These are phyloP conservation scores for Mus spicilegus DNA, from an alignment of 2,113 vertebrate species.

Conservation along the genomic window DNA sequence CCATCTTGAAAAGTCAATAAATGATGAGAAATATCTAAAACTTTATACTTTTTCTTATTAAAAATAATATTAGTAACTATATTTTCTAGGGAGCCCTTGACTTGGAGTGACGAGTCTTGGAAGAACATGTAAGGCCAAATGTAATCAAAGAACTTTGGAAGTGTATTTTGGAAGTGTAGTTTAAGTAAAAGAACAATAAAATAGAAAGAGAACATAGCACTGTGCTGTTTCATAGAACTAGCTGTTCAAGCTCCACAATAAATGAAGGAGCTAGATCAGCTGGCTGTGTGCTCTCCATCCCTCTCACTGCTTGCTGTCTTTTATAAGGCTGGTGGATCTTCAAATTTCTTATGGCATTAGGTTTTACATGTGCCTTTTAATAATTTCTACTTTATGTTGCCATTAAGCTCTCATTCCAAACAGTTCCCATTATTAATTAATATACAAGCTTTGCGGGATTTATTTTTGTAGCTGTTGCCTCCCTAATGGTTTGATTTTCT, in stretches of 20 bases:
- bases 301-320: background rate
- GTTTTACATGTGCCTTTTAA: constrained; percentile 58
- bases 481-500: constrained; percentile 78
- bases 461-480: constrained; percentile 78
- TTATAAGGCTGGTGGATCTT: background rate
- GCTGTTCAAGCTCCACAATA: background rate
- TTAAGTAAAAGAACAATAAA: background rate
- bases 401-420: constrained; percentile 63
- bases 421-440: constrained; percentile 61
- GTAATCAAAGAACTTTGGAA: background rate
- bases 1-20: background rate
- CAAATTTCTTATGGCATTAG: constrained; percentile 25
- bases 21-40: constrained; percentile 26
- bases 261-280: background rate
- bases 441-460: constrained; percentile 16
- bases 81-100: background rate
- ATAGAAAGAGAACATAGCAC: background rate
- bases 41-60: background rate
- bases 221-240: background rate
- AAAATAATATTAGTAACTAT: constrained; percentile 17
- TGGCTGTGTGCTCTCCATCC: background rate
- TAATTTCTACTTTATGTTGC: constrained; percentile 51
- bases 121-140: background rate
- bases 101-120: background rate
- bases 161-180: background rate